Base-by-base conservation (phyloP, 2,888 invertebrate species). In the Lomographa bimaculata region DNA sequence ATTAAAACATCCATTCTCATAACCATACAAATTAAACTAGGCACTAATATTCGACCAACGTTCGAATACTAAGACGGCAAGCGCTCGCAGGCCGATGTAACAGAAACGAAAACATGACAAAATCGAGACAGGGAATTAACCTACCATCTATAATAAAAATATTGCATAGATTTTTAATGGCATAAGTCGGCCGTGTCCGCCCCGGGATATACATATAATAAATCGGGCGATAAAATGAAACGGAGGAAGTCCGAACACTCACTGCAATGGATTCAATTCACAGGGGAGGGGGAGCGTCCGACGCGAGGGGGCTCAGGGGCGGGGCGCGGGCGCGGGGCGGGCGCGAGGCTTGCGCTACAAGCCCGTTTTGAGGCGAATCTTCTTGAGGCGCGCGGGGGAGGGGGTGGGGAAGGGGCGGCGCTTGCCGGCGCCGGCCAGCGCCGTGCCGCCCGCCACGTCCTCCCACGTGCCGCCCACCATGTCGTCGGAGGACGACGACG, bases 301-400 rank as follows among this genome's bases (percentile, higher is more conserved):
- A n/a, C n/a, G n/a, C n/a, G n/a, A n/a, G n/a, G n/a, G n/a, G n/a
- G n/a, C n/a, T n/a, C n/a, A n/a, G 19, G 34, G 17, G 33, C 7
- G 34, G 6, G n/a, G 26, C 5, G 39, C 39, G 37, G 57, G 50
- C 37, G 65, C 50, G 46, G 73, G 64, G 30, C 68, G 62, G 48
- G 71, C 66, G 62, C 72, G 76, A 43, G 64, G 65, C 50, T 57
- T 59, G 54, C 71, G 83, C 80, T 86, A 86, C 70, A 79, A 65
- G 56, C 58, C 77, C 3, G 79, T 71, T 63, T 87, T 87, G 26
- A 87, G 71, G 35, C 87, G 69, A 55, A 86, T 83, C 71, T 87
- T 87, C 61, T 87, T 87, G 44, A 87, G 80, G 40, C 63, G 79
- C 35, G 76, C 50, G 8, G 85, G 77, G 26, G 79, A 52, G 0